Base-by-base conservation (phyloP, 35 echinoderm and acorn worm species). In the Chiridota heheva region DNA sequence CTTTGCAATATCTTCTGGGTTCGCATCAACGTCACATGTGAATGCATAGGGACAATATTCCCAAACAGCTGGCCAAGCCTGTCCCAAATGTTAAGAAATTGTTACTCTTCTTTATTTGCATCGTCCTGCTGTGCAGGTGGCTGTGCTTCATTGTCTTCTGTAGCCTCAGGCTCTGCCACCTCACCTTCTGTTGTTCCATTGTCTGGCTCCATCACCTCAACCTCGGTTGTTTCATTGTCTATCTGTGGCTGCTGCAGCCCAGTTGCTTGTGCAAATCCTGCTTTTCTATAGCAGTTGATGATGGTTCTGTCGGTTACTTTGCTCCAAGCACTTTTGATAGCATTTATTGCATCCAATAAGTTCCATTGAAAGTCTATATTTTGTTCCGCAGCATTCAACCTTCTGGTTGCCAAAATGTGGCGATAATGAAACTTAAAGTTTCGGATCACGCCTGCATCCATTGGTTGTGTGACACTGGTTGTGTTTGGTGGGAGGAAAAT, bases 401-500 rank as follows among this genome's bases (percentile, higher is more conserved):
- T 13, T 1, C 63, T 36, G 4, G 42, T 36, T n/a, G 80, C 60
- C 7, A 82, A 37, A 42, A 44, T 82, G 60, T 68, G 38, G 27
- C 82, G 65, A 36, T 84, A 73, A 24, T 84, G 66, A 2, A 79
- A 62, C 57, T 83, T 84, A 6, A 74, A 18, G 16, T 49, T 74
- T 37, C 22, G 39, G 25, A 84, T 74, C 2, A 76, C 41, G 4
- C 82, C 69, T 2, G 34, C 67, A 64, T 84, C 66, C 82, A 74
- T 84, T 5, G 82, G 82, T 37, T 84, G 68, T 38, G 82, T 73
- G 31, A 49, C 42, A 28, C 43, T 73, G 12, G 82, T 84, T 7
- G 82, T 84, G 33, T 84, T 84, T 57, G 82, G 67, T 33, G 82
- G 69, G 4, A 73, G 45, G 41, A 84, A 84, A 33, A 84, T 69